Base-by-base conservation (phyloP, 2,113 vertebrate genomes). In the Erinaceus europaeus region DNA sequence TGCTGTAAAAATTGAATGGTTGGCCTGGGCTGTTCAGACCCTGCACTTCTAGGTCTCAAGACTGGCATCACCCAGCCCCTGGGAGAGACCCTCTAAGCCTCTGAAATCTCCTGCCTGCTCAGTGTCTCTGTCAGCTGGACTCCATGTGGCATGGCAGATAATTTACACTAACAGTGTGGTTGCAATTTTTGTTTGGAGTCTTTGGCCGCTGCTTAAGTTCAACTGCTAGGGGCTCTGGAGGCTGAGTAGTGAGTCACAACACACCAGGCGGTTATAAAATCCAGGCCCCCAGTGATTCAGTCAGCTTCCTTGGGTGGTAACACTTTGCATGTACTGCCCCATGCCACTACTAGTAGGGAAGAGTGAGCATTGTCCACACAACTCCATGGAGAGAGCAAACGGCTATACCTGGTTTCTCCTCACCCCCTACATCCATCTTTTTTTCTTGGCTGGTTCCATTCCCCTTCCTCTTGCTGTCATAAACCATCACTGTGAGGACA, bases 341-440 rank as follows among this genome's bases (percentile, higher is more conserved):
- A 48, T 11, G 5, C 2, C n/a, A 11, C 4, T 40, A 36, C 23
- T 50, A n/a, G n/a, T n/a, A n/a, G n/a, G 50, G 52, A 34, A 50
- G 68, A 64, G 20, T 6, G 27, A 55, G 57, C 27, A 57, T 38
- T 18, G 12, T 38, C n/a, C 9, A 38, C 32, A 32, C n/a, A n/a
- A 62, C 46, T n/a, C 6, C 32, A 27, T 36, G n/a, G 36, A 64
- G 11, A 36, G 34, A 8, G 68, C 29, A 55, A 13, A 36, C 3
- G 46, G 59, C 14, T 27, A n/a, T 10, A 20, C 36, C 65, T 61
- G 21, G 17, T 36, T 55, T 64, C 34, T 76, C 27, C 79, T 68
- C 11, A 11, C 27, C 23, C 48, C 18, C 3, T 34, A 6, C 6
- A 6, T 20, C 1, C 1, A 0, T 14, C 11, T 18, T 29, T 23